Evolutionary conservation across 1,140 invertebrate species (phyloP), one percentile per base, ranked within the genome.

Genomic region (Colletes latitarsis): DNA sequence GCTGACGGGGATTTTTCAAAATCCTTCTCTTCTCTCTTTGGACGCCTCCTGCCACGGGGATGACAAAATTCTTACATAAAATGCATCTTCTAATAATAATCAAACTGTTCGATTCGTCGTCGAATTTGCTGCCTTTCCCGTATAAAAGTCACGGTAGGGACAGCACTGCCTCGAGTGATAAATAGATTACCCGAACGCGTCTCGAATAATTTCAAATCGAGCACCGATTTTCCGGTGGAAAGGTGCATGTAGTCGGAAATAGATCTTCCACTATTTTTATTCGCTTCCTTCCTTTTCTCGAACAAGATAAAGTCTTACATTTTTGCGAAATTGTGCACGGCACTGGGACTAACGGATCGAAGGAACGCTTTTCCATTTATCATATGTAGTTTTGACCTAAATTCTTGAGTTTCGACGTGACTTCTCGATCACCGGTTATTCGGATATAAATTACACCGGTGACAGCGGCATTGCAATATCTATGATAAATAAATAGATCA

Each of bases 401-500:
- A 30, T 30, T 30, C 46, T 62, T 78, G 68, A 71, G 72, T 71
- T 63, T 78, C 57, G 43, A 63, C 68, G 53, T 30, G 55, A 72
- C 68, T 72, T 30, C 49, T 19, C 68, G 68, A 72, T 78, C 58
- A 78, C 71, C 49, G 57, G 58, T 62, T 71, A 71, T 63, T 57
- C 19, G 57, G 30, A 53, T 72, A 78, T 72, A 78, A 78, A 78
- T 78, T 78, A 60, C 68, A 43, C 14, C n/a, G 15, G 57, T n/a
- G 76, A 62, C 75, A 60, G 17, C 15, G 46, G n/a, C n/a, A 21
- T 14, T 10, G n/a, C 69, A 17, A 72, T 72, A 78, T 58, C 69
- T 72, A 72, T 55, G 57, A 72, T 72, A 78, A 78, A 78, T 72
- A 72, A 72, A 78, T 78, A 64, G 39, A 72, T 78, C 58, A 70